phyloP scores from a whole-genome alignment of 2,113 vertebrate species.

The Elephantulus edwardii region DNA sequence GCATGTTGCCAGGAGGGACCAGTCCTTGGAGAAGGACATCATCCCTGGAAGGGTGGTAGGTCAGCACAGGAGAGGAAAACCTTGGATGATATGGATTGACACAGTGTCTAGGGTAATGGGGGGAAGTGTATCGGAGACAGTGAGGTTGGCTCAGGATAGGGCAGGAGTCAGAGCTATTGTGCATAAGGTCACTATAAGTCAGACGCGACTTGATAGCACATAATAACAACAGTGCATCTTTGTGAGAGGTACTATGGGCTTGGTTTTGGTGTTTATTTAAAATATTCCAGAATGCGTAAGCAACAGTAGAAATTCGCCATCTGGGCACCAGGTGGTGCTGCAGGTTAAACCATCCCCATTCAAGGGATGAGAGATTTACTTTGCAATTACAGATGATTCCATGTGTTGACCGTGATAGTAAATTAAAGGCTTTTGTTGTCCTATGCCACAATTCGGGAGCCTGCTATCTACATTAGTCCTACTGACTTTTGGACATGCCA shows the following conservation, averaged over 20 bases:
- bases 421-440: neutral
- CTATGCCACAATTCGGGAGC: neutral
- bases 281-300: neutral
- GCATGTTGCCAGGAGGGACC: too few species aligned
- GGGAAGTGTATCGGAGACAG: too few species aligned
- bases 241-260: neutral
- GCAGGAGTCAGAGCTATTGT: too few species aligned
- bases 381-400: neutral
- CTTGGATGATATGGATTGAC: too few species aligned
- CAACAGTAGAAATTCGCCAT: neutral
- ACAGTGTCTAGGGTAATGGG: too few species aligned
- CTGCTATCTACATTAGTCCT: neutral
- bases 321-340: conserved; percentile 65
- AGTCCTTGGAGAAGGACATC: too few species aligned
- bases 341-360: neutral
- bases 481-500: neutral
- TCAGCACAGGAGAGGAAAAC: too few species aligned
- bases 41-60: too few species aligned
- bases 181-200: too few species aligned
- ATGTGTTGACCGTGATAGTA: neutral
- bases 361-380: neutral
- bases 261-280: neutral
- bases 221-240: too few species aligned
- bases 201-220: too few species aligned
- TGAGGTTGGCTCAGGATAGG: too few species aligned